A percentile compares a stretch with the other conserved stretches of the same genome.
phyloP scores from a whole-genome alignment of 2,888 invertebrate species.

The Ellobium chinense region DNA sequence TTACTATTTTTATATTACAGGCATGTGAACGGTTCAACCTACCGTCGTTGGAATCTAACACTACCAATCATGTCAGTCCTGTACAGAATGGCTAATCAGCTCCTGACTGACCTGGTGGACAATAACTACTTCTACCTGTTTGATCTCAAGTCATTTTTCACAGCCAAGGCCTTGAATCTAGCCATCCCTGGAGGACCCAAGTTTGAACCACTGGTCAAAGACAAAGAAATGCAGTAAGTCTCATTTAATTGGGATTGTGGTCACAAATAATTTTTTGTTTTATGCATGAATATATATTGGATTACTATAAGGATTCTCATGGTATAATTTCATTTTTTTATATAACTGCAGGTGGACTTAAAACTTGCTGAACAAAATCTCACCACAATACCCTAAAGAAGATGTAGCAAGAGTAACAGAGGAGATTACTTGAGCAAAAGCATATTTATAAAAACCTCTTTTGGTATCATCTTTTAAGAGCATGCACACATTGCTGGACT shows the following conservation, averaged over 20 bases:
- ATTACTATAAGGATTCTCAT: not conserved
- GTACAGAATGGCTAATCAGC: constrained; percentile 97
- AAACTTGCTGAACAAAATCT: too few relatives aligned
- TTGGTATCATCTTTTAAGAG: too few relatives aligned
- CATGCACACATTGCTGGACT: too few relatives aligned
- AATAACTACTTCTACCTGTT: constrained; percentile 99
- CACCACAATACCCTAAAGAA: too few relatives aligned
- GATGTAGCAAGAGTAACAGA: too few relatives aligned
- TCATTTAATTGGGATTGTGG: not conserved
- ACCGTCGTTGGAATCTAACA: constrained; percentile 96
- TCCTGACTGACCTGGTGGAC: constrained; percentile 98
- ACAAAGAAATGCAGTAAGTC: constrained; percentile 92
- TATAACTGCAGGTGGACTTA: too few relatives aligned
- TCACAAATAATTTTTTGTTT: not conserved
- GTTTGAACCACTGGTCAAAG: constrained; percentile 99
- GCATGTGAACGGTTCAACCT: constrained; percentile 97
- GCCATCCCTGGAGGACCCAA: constrained; percentile 99
- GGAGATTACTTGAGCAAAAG: too few relatives aligned
- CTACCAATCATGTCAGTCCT: constrained; percentile 98
- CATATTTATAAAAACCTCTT: too few relatives aligned
- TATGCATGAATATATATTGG: not conserved
- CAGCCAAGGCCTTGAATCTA: constrained; percentile 99
- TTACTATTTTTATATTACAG: too few relatives aligned
- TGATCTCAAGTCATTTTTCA: constrained; percentile 99
- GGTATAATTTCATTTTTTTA: too few relatives aligned